A percentile compares a stretch with the other conserved stretches of the same genome.
phyloP scores from a whole-genome alignment of 2,797 vertebrate species.

The Setipinna tenuifilis region DNA sequence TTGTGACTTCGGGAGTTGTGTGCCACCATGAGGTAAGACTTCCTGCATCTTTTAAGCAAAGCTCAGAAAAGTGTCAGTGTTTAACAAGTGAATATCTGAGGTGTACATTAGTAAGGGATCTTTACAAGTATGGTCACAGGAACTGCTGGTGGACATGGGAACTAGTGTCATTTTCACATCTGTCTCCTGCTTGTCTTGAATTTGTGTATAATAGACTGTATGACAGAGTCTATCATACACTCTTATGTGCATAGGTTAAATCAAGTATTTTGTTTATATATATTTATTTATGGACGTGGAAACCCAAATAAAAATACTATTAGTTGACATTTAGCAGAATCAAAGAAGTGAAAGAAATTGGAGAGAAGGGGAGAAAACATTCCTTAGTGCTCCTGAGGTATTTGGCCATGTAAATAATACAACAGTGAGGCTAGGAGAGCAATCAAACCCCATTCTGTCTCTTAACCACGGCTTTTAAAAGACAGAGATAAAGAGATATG shows the following conservation, averaged over 20 bases:
- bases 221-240: background rate
- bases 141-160: background rate
- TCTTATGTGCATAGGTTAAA: background rate
- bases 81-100: background rate
- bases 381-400: background rate
- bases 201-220: background rate
- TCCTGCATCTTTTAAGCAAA: constrained; percentile 14
- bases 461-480: background rate
- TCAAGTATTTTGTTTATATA: background rate
- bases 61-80: background rate
- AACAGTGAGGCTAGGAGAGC: background rate
- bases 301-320: background rate
- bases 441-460: background rate
- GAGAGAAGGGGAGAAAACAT: background rate
- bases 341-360: background rate
- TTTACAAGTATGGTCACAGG: too few species aligned
- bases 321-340: background rate
- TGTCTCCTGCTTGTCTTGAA: background rate
- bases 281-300: background rate
- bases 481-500: background rate
- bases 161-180: constrained; percentile 19
- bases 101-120: background rate
- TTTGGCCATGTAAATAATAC: background rate
- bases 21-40: constrained; percentile 65
- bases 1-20: constrained; percentile 28